phyloP scores from a whole-genome alignment of 1,140 invertebrate species.

The Mercenaria mercenaria region DNA sequence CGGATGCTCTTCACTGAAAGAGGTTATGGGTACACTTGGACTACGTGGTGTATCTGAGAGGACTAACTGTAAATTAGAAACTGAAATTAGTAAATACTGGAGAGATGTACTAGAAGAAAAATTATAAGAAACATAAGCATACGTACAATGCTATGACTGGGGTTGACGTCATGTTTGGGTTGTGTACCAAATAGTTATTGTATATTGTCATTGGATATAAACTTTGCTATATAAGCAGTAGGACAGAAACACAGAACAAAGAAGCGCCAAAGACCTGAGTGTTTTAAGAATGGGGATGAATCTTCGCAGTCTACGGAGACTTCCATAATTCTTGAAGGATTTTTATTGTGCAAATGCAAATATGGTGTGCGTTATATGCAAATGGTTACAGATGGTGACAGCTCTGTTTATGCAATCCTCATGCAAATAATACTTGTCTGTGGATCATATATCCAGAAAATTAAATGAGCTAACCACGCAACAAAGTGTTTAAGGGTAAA shows the following conservation, averaged over 20 bases:
- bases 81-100: constrained; percentile 34
- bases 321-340: constrained; percentile 84
- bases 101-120: constrained; percentile 7
- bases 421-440: constrained; percentile 76
- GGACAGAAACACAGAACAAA: neutral
- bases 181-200: constrained; percentile 82
- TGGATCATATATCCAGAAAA: constrained; percentile 82
- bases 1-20: constrained; percentile 15
- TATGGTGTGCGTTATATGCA: constrained; percentile 83
- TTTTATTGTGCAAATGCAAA: constrained; percentile 80
- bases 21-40: constrained; percentile 5
- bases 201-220: constrained; percentile 85
- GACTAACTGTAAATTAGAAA: neutral
- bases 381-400: constrained; percentile 86
- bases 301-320: constrained; percentile 86
- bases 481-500: constrained; percentile 83
- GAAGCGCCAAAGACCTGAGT: constrained; percentile 37
- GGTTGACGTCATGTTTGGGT: constrained; percentile 81
- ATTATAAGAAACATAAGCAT: constrained; percentile 55
- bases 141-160: constrained; percentile 37
- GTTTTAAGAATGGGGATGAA: constrained; percentile 80
- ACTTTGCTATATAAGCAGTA: constrained; percentile 82
- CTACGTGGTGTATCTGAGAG: neutral
- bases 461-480: constrained; percentile 82
- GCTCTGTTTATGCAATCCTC: constrained; percentile 82